These are phyloP conservation scores for Characodon lateralis DNA, from an alignment of 2,797 vertebrate species.

Conservation along the genomic window DNA sequence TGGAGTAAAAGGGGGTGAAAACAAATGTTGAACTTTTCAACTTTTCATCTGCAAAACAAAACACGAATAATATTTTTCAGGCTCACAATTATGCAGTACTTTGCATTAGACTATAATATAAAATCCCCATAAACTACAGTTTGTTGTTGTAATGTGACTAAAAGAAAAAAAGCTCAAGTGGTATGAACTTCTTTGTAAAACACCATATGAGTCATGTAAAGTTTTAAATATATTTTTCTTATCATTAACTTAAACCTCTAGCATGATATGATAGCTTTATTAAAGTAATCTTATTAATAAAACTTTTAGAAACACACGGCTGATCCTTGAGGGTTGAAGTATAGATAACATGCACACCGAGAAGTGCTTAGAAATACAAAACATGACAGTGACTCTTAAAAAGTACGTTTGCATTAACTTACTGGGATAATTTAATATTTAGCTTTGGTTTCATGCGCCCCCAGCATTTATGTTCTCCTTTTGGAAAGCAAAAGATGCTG, in stretches of 20 bases:
- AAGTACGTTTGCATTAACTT: neutral
- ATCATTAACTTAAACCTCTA: neutral
- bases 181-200: neutral
- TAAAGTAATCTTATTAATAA: neutral
- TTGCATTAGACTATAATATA: neutral
- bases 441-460: neutral
- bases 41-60: neutral
- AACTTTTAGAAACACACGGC: neutral
- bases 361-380: neutral
- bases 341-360: neutral
- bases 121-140: neutral
- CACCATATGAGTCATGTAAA: neutral
- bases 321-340: neutral
- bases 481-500: conserved; percentile 11
- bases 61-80: neutral
- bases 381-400: neutral
- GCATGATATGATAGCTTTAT: neutral
- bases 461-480: conserved; percentile 11
- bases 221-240: neutral
- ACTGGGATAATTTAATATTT: neutral
- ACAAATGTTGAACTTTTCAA: neutral
- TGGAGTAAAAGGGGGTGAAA: neutral
- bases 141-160: neutral
- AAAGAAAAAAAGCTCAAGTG: neutral
- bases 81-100: neutral